A percentile compares a stretch with the other conserved stretches of the same genome.
phyloP scores from a whole-genome alignment of 2,113 vertebrate genomes.

The Misgurnus mizolepis region DNA sequence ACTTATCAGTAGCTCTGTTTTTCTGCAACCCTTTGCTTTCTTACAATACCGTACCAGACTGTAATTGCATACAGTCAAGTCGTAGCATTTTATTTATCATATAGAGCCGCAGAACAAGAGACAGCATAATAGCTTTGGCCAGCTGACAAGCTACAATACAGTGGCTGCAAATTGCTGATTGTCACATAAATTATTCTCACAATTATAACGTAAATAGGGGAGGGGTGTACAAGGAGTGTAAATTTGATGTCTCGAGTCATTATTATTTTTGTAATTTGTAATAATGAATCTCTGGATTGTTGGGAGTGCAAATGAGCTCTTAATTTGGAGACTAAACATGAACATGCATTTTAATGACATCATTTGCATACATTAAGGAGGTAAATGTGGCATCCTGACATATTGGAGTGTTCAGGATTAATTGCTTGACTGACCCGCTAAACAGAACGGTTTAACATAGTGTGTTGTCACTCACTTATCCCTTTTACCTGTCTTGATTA shows the following conservation, averaged over 20 bases:
- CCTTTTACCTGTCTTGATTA: constrained; percentile 37
- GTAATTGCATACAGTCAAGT: constrained; percentile 50
- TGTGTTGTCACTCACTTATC: constrained; percentile 50
- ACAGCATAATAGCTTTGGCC: constrained; percentile 50
- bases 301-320: constrained; percentile 73
- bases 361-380: constrained; percentile 76
- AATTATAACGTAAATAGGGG: constrained; percentile 60
- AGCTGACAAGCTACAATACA: constrained; percentile 51
- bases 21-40: constrained; percentile 38
- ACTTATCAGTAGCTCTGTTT: not conserved
- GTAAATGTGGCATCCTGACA: constrained; percentile 70
- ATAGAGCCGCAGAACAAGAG: constrained; percentile 47
- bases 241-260: constrained; percentile 73
- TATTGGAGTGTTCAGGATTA: constrained; percentile 50
- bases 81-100: constrained; percentile 51
- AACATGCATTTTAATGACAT: constrained; percentile 75
- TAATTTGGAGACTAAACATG: constrained; percentile 73
- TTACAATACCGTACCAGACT: constrained; percentile 39
- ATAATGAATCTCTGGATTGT: constrained; percentile 69
- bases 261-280: constrained; percentile 76
- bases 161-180: constrained; percentile 56
- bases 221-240: constrained; percentile 55
- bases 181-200: constrained; percentile 57
- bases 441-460: constrained; percentile 46
- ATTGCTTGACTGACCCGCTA: constrained; percentile 53